Conservation (phyloP, 1,140 invertebrate species). For the Aporrectodea caliginosa region DNA sequence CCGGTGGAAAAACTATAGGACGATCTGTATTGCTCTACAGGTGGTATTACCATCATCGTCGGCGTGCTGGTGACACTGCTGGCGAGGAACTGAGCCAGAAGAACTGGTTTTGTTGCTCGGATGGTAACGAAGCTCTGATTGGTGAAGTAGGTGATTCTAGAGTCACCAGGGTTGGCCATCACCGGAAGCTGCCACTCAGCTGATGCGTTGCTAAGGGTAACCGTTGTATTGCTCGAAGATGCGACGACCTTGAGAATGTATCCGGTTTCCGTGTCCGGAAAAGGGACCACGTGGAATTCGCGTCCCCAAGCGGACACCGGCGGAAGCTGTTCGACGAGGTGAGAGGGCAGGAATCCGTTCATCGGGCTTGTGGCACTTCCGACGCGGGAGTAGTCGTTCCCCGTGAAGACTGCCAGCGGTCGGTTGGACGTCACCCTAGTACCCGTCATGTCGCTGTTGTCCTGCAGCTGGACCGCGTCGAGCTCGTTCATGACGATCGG, state of each 20-base stretch:
- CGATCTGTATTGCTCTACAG: background rate
- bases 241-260: conserved; percentile 40
- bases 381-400: conserved; percentile 34
- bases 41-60: background rate
- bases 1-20: background rate
- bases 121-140: background rate
- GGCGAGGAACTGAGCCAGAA: background rate
- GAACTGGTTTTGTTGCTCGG: background rate
- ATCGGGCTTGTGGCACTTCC: conserved; percentile 30
- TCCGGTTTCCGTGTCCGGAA: conserved; percentile 37
- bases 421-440: conserved; percentile 38
- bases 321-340: conserved; percentile 42
- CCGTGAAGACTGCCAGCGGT: conserved; percentile 39
- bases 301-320: conserved; percentile 43
- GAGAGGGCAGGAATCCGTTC: conserved; percentile 33
- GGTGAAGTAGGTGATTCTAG: background rate
- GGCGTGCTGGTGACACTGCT: background rate
- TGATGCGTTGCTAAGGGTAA: background rate
- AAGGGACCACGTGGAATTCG: conserved; percentile 38
- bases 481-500: conserved; percentile 32
- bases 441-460: conserved; percentile 41
- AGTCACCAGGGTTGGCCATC: background rate
- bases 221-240: background rate
- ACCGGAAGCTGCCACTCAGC: too few relatives aligned
- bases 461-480: conserved; percentile 37